Base-by-base conservation (phyloP, 2,797 vertebrate genomes). In the Phataginus tetradactyla region DNA sequence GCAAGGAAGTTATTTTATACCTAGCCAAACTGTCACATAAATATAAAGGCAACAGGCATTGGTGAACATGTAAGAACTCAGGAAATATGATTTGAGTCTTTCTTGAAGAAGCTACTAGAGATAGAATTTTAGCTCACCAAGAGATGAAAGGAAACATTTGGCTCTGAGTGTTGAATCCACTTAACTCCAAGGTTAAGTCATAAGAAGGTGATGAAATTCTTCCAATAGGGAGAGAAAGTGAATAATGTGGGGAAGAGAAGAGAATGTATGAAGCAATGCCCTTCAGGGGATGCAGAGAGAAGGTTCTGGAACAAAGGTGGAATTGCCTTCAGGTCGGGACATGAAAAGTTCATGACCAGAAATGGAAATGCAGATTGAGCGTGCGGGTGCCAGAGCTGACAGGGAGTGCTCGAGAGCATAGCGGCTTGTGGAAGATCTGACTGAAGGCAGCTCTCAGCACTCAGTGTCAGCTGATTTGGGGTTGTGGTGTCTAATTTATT, bases 331-430 rank as follows among this genome's bases (percentile, higher is more conserved):
- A 72, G 75, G 15, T 21, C 14, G 25, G 7, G 37, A 61, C 32
- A 3, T 18, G 34, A 13, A 9, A 25, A 29, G 17, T 15, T n/a
- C 78, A 8, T 39, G 21, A 1, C 59, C 3, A 2, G 39, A 53
- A 34, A 5, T 5, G 8, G 81, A 72, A 15, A 42, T 4, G 39
- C 32, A 25, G 63, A 39, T 0, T 20, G 59, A 4, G 29, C 8
- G 32, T 51, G 45, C 9, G 53, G 63, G 51, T 5, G n/a, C 53
- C 1, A 71, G 10, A 3, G 42, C 11, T 4, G n/a, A 71, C 32
- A 12, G 0, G 0, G 0, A 12, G 51, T 21, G 9, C 3, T 7
- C 20, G 23, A 6, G 34, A 20, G 27, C 14, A 0, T 0, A 1
- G 53, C 55, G 3, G 2, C 5, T 21, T 4, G 20, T 32, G 42